Evolutionary conservation across 2,888 invertebrate species (phyloP), one percentile per base, ranked within the genome.

Genomic region (Electrophaes corylata): DNA sequence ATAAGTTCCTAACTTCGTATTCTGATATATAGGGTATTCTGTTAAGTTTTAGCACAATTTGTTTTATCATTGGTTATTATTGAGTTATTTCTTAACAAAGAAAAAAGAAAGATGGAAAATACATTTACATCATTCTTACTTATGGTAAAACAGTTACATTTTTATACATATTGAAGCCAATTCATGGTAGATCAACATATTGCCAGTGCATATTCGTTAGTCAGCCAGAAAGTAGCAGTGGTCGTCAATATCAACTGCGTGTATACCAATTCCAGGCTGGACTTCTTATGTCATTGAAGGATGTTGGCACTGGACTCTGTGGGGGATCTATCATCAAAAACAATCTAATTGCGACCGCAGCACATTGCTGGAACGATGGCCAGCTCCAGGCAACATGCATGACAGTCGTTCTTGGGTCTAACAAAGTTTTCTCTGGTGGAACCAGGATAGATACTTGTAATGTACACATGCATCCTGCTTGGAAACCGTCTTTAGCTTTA

Each of bases 301-400:
- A 62, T 18, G 40, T 55, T 14, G 65, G 62, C 12, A 31, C 29
- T 20, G 72, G 65, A 11, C 68, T 79, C 0, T 84, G 84, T 57
- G 83, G 84, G 2, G 83, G 71, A 5, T 66, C 75, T 4, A 66
- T 84, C 2, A 40, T 84, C 11, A 68, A 51, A 3, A 0, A 33
- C 1, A 63, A 51, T 37, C 64, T 69, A n/a, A 63, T 78, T 4
- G 23, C 71, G 2, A 78, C 78, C 1, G 79, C 80, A 5, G 79
- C 77, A 8, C 79, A 79, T 53, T 80, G 78, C 65, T 78, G 82
- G 79, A 64, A 33, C 31, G 84, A 83, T 37, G 84, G 84, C 0
- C 1, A 26, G 0, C 58, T 72, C 64, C 78, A 75, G 18, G 83
- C 73, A 0, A 69, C 66, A 54, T 62, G 60, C 23, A 62, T 79